A percentile compares a stretch with the other conserved stretches of the same genome.
Evolutionary conservation across 2,797 vertebrate species (phyloP).

Genomic region (Gymnocypris eckloni): DNA sequence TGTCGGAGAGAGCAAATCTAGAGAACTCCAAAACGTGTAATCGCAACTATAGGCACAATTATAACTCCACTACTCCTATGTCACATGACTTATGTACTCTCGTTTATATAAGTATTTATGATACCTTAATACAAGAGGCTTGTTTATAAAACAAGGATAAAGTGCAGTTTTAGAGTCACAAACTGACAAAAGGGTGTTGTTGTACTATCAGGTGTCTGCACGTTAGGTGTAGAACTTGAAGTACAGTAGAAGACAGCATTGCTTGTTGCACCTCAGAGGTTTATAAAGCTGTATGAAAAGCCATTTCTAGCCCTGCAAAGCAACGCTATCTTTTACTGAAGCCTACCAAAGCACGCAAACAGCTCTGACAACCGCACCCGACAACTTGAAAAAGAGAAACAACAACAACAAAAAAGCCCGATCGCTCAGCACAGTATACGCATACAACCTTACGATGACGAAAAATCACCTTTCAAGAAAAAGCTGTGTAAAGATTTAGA

Average conservation of each 20-base stretch:
- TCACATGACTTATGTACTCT: slow-evolving; percentile 49
- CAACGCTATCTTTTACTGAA: slow-evolving; percentile 70
- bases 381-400: slow-evolving; percentile 45
- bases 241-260: slow-evolving; percentile 68
- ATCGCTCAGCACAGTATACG: slow-evolving; percentile 81
- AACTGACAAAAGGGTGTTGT: slow-evolving; percentile 16
- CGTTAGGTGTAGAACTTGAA: slow-evolving; percentile 54
- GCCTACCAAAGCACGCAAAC: slow-evolving; percentile 72
- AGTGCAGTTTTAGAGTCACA: slow-evolving; percentile 12
- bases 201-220: slow-evolving; percentile 28
- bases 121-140: slow-evolving; percentile 41
- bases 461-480: slow-evolving; percentile 83
- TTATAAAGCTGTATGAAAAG: slow-evolving; percentile 69
- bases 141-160: slow-evolving; percentile 47
- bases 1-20: slow-evolving; percentile 51
- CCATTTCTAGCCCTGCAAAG: slow-evolving; percentile 76
- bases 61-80: slow-evolving; percentile 32
- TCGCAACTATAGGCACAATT: slow-evolving; percentile 57
- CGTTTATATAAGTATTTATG: slow-evolving; percentile 50
- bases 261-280: slow-evolving; percentile 66
- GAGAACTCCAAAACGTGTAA: slow-evolving; percentile 62
- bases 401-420: slow-evolving; percentile 38
- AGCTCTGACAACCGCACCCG: slow-evolving; percentile 47
- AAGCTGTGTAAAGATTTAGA: slow-evolving; percentile 98
- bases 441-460: slow-evolving; percentile 72